A percentile compares a stretch with the other conserved stretches of the same genome.
Conservation (phyloP, 2,797 vertebrate species). For the Miichthys miiuy region DNA sequence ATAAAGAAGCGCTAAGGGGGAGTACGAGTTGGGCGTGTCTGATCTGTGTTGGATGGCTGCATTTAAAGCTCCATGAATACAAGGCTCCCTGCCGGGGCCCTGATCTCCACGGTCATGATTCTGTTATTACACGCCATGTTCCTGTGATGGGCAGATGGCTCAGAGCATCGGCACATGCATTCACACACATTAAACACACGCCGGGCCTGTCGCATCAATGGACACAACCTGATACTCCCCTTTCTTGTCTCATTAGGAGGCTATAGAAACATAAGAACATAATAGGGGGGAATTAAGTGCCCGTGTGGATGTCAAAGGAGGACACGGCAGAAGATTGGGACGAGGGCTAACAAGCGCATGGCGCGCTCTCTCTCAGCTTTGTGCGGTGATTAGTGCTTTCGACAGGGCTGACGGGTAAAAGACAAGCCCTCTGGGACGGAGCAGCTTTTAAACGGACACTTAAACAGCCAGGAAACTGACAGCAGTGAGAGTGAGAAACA, state of each 20-base stretch:
- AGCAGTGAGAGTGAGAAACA: conserved; percentile 48
- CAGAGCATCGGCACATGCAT: conserved; percentile 91
- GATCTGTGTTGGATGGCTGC: conserved; percentile 94
- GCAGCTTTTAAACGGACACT: conserved; percentile 79
- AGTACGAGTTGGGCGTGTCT: conserved; percentile 87
- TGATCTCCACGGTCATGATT: conserved; percentile 93
- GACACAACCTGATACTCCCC: conserved; percentile 93
- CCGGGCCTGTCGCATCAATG: conserved; percentile 89
- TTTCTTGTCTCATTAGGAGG: conserved; percentile 98
- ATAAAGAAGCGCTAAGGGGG: conserved; percentile 57
- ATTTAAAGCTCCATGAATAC: conserved; percentile 96
- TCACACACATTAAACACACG: conserved; percentile 88
- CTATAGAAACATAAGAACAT: conserved; percentile 91
- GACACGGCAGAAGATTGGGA: conserved; percentile 74
- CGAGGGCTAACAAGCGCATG: conserved; percentile 76
- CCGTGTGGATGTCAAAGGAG: conserved; percentile 90
- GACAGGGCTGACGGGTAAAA: conserved; percentile 83
- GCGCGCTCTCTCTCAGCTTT: conserved; percentile 70
- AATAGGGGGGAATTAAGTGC: conserved; percentile 99
- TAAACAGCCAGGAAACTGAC: conserved; percentile 77
- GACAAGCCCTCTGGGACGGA: conserved; percentile 78
- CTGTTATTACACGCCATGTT: conserved; percentile 95
- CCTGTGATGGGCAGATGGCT: conserved; percentile 95
- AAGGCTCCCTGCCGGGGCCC: conserved; percentile 89
- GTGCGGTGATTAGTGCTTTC: conserved; percentile 79